Evolutionary conservation across 2,888 invertebrate species (phyloP).

Genomic region (Chloroclysta siterata): DNA sequence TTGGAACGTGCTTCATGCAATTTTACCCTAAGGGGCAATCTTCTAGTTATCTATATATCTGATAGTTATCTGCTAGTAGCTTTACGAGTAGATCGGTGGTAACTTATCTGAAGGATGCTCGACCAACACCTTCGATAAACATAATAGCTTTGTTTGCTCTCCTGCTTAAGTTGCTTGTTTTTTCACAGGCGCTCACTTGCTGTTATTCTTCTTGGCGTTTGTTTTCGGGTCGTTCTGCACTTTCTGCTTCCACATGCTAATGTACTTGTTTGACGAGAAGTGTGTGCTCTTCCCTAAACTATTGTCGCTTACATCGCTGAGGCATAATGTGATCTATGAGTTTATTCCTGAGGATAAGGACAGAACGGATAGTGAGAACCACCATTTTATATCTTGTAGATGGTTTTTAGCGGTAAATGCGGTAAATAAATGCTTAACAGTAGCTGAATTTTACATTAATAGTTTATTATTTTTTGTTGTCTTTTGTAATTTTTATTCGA

Average conservation of each 20-base stretch:
- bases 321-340: conserved; percentile 66
- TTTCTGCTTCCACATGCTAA: conserved; percentile 77
- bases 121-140: background rate
- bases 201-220: conserved; percentile 75
- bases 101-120: too few species aligned
- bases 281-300: conserved; percentile 76
- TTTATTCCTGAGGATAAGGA: conserved; percentile 60
- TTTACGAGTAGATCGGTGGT: too few species aligned
- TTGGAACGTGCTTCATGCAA: too few species aligned
- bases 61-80: too few species aligned
- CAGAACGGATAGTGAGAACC: conserved; percentile 52
- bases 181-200: conserved; percentile 68
- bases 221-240: conserved; percentile 79
- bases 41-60: too few species aligned
- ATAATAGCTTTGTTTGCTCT: background rate
- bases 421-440: too few species aligned
- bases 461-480: too few species aligned
- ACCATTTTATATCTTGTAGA: background rate
- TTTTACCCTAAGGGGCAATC: too few species aligned
- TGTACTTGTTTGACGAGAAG: conserved; percentile 77
- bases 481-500: too few species aligned
- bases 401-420: too few species aligned
- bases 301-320: conserved; percentile 57
- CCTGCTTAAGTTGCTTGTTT: conserved; percentile 6
- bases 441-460: too few species aligned